Base-by-base conservation (phyloP, 1,140 invertebrate genomes). In the Leptopilina clavipes region DNA sequence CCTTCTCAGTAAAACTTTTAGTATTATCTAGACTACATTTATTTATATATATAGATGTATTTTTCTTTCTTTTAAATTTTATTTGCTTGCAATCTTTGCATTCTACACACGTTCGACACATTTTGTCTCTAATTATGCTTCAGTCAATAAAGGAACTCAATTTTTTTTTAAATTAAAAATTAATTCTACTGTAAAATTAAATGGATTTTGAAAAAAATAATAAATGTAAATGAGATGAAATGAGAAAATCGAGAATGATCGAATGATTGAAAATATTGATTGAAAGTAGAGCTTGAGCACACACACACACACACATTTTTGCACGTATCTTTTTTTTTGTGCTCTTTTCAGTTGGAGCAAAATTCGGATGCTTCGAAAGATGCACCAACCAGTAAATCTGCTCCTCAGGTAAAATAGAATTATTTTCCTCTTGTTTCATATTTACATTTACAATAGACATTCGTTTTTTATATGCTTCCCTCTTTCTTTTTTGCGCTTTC, bases 341-440 rank as follows among this genome's bases (percentile, higher is more conserved):
- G 85, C 86, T 89, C 85, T 89, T 90, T 91, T 88, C 88, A 90
- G 89, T 87, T 87, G 85, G 88, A 90, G 88, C 86, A 89, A 84
- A 90, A 89, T 82, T 86, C 83, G 79, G 86, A 89, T 88, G 87
- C 87, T 87, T 86, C 86, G 82, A 85, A 86, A 86, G 87, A 89
- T 89, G 87, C 87, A 88, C 84, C 86, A 87, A 85, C 83, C 80
- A 83, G 81, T 86, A 86, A 82, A 82, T 85, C 86, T 85, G 86
- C 87, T 87, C 82, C 83, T 85, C 88, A 90, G 89, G 89, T 90
- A 90, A 89, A 80, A 77, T 85, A 79, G 81, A 86, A 85, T 86
- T 85, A 19, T 71, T 79, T 81, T 78, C 79, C 77, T 25, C n/a
- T 74, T 79, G 6, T 14, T 76, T 76, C 31, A 74, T 71, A 76